phyloP scores from a whole-genome alignment of 2,888 invertebrate species.

The Nudaria mundana region DNA sequence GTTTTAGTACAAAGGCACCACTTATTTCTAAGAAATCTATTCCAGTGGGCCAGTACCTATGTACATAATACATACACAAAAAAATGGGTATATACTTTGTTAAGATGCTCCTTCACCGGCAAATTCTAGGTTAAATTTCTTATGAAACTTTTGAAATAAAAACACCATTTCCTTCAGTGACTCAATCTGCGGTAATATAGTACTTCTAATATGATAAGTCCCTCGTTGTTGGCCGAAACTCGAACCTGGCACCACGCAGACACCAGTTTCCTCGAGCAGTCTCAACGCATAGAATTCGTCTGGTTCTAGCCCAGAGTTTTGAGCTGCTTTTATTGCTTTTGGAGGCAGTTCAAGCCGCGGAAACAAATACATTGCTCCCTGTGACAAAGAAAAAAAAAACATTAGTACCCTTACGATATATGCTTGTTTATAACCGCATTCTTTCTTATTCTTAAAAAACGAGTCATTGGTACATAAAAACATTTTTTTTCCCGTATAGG shows the following conservation, averaged over 20 bases:
- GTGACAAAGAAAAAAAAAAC: conserved; percentile 6
- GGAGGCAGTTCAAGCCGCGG: conserved; percentile 89
- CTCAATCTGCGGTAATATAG: conserved; percentile 4
- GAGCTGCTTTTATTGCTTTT: conserved; percentile 91
- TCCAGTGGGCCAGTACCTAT: too few relatives aligned
- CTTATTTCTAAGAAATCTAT: too few relatives aligned
- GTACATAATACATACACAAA: too few relatives aligned
- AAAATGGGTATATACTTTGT: too few relatives aligned
- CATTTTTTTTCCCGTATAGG: too few relatives aligned
- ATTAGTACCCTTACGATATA: too few relatives aligned
- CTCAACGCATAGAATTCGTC: conserved; percentile 95
- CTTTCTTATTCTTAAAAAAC: too few relatives aligned
- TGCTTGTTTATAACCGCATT: too few relatives aligned
- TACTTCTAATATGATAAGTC: conserved; percentile 11
- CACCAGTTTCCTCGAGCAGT: conserved; percentile 88
- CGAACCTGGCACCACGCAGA: conserved; percentile 11
- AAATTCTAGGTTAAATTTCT: neutral
- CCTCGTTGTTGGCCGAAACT: conserved; percentile 7
- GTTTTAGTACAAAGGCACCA: too few relatives aligned
- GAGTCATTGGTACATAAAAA: too few relatives aligned
- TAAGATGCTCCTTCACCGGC: too few relatives aligned
- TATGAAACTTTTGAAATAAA: conserved; percentile 6
- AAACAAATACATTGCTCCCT: conserved; percentile 98
- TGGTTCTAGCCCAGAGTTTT: conserved; percentile 85
- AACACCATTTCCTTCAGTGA: conserved; percentile 3